Base-by-base conservation (phyloP, 2,113 vertebrate species). In the Tringa solitaria region DNA sequence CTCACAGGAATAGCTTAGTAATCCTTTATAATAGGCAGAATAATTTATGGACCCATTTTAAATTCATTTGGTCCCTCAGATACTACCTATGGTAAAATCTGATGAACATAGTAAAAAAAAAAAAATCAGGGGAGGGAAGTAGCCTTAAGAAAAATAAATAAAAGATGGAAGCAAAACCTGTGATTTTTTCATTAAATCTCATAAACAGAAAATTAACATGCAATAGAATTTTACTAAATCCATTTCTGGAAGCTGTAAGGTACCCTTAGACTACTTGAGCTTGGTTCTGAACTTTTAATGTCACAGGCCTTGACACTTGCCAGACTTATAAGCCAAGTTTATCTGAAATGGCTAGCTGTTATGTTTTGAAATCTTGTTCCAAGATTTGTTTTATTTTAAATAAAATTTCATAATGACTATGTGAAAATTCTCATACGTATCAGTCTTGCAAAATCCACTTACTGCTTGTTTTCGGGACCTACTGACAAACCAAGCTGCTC, bases 391-490 rank as follows among this genome's bases (percentile, higher is more conserved):
- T 80, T 32, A 59, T 85, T 64, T 80, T 48, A 72, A 87, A 74
- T 65, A 84, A 73, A 57, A 76, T 54, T 68, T 69, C 56, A 41
- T 72, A 51, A 75, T 30, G 23, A 74, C n/a, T 77, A 20, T 12
- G 21, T 76, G 73, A 45, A 94, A 78, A 89, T 65, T 45, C 39
- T 80, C 7, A 1, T 6, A 57, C 3, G 2, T 51, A 81, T 37
- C 82, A 74, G 57, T 59, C 79, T 72, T 72, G 50, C 70, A 94
- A 96, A 97, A 91, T 45, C 35, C 19, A 74, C n/a, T 64, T n/a
- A 54, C 21, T 69, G 74, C 51, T 76, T 87, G 54, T 54, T 90
- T 89, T 78, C 60, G 84, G 39, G 23, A 84, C 48, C 46, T 37
- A 48, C 32, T 54, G n/a, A 88, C 28, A 70, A 84, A 86, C 23